Percentiles rank a stretch among this genome's conserved stretches.
These are phyloP conservation scores for Copidosoma aretas DNA, from an alignment of 2,888 invertebrate genomes.

Conservation along the genomic window DNA sequence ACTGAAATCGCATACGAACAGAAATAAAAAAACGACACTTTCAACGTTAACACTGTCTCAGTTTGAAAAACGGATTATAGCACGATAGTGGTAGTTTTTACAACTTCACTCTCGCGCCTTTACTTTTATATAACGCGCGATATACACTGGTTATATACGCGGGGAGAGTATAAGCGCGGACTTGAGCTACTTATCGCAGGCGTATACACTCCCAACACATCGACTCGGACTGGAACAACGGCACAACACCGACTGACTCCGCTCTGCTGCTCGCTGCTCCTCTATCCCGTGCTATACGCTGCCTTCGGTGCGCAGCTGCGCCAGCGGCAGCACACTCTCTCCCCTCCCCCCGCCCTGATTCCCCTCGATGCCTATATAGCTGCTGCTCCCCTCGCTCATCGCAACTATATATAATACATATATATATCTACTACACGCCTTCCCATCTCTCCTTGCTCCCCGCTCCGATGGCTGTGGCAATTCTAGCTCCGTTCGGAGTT, in stretches of 20 bases:
- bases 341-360: neutral
- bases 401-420: no score
- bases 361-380: no score
- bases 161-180: no score
- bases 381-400: no score
- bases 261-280: slow-evolving; percentile 5
- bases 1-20: no score
- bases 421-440: neutral
- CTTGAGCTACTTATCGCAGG: neutral
- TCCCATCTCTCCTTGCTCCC: neutral
- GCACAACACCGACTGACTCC: slow-evolving; percentile 35
- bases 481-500: slow-evolving; percentile 18
- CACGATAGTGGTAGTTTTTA: no score
- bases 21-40: no score
- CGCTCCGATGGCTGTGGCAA: neutral
- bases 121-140: no score
- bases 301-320: slow-evolving; percentile 5
- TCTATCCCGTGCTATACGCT: slow-evolving; percentile 7
- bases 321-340: neutral
- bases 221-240: slow-evolving; percentile 14
- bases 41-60: no score
- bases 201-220: neutral
- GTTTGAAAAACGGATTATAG: no score
- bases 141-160: no score
- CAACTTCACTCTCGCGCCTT: no score